Evolutionary conservation across 2,888 invertebrate genomes (phyloP), one percentile per base, ranked within the genome.

Genomic region (Tipula confusa): DNA sequence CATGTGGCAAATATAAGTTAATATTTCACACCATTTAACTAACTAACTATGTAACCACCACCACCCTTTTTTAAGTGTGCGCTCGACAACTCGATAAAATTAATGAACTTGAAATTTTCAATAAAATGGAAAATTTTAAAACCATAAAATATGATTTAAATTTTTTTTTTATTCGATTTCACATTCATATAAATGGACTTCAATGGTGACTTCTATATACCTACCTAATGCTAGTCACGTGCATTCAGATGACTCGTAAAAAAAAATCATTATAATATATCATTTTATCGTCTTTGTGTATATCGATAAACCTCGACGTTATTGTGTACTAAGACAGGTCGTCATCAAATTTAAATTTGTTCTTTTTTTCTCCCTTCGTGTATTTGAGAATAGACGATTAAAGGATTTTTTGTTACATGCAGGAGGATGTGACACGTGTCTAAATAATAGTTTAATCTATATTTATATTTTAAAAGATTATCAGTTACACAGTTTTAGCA

Each of bases 391-490:
- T 43, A 7, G 64, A 18, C 24, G 64, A 18, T 64, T 64, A 64
- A 64, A 64, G 64, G 64, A 64, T 64, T 64, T 64, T n/a, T 43
- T 43, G 43, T 24, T 64, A 64, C 24, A 64, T 64, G 64, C 64
- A 64, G 18, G 43, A 64, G 64, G 64, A 64, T 80, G 29, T 4
- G 29, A 29, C 80, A 80, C 80, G 80, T 80, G 80, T 15, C 80
- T 1, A 13, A n/a, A 80, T 80, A 80, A 80, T 80, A 80, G 80
- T 31, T 31, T 80, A 80, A 80, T 80, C 80, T 80, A 15, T 80
- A 80, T 80, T 80, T 80, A 80, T 80, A 80, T 80, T 80, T 29
- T 29, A 80, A 80, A 31, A 29, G 31, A 29, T 80, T 29, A 80
- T 80, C 64, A 24, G 24, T 64, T 64, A 64, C 64, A 64, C 2